Evolutionary conservation across 30 jellyfish, hydroid and myxozoan genomes (phyloP).

Genomic region (Cassiopea xamachana): DNA sequence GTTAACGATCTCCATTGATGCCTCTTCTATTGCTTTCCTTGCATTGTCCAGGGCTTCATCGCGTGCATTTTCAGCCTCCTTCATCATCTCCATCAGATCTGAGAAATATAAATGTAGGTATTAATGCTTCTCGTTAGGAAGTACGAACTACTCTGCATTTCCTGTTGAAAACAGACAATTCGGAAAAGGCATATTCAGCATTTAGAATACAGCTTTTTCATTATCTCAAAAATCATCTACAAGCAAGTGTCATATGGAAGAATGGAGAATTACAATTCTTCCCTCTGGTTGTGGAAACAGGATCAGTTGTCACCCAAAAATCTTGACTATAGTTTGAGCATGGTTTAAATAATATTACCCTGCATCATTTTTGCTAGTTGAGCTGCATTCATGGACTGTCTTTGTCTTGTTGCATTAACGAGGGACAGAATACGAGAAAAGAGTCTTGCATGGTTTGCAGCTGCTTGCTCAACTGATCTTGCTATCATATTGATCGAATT

Average conservation of each 20-base stretch:
- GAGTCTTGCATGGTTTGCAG: slow-evolving; percentile 18
- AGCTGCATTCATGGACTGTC: slow-evolving; percentile 23
- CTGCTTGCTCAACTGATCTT: slow-evolving; percentile 21
- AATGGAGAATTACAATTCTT: too few relatives aligned
- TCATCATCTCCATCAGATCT: slow-evolving; percentile 13
- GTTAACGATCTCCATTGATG: neutral
- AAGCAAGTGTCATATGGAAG: too few relatives aligned
- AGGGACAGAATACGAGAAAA: slow-evolving; percentile 20
- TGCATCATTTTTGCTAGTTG: slow-evolving; percentile 16
- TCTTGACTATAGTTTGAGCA: too few relatives aligned
- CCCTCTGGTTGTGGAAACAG: too few relatives aligned
- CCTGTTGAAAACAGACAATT: too few relatives aligned
- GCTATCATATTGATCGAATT: neutral
- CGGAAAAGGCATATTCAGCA: too few relatives aligned
- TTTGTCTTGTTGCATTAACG: slow-evolving; percentile 12
- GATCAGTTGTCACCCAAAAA: too few relatives aligned
- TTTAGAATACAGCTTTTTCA: too few relatives aligned
- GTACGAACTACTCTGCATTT: too few relatives aligned
- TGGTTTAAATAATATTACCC: neutral
- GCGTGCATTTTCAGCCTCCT: slow-evolving; percentile 9
- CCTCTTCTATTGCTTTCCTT: slow-evolving; percentile 25
- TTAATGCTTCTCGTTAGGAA: too few relatives aligned
- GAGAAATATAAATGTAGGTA: neutral
- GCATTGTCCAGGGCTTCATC: slow-evolving; percentile 12
- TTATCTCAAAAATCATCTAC: too few relatives aligned